A percentile compares a stretch with the other conserved stretches of the same genome.
Evolutionary conservation across 2,797 vertebrate genomes (phyloP).

Genomic region (Peromyscus nudipes): DNA sequence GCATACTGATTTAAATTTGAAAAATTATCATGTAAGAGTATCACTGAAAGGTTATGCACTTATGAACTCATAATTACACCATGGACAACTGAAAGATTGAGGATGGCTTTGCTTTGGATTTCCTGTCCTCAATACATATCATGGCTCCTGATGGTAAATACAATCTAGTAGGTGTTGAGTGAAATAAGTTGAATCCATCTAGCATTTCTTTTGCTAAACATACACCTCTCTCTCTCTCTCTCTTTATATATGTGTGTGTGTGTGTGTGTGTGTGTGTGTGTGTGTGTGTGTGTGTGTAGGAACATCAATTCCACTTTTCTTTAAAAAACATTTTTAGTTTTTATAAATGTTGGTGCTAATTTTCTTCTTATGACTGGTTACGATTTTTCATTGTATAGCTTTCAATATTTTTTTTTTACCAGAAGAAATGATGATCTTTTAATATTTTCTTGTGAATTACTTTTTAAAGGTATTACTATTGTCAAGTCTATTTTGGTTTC

Average conservation of each 20-base stretch:
- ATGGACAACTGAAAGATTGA: neutral
- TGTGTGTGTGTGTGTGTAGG: neutral
- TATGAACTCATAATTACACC: neutral
- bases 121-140: neutral
- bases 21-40: neutral
- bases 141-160: neutral
- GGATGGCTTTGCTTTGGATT: neutral
- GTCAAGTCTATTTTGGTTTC: neutral
- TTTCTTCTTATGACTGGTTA: slow-evolving; percentile 16
- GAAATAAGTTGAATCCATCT: neutral
- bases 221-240: neutral
- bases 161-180: neutral
- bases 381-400: slow-evolving; percentile 4
- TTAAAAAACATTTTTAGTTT: neutral
- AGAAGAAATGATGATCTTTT: neutral
- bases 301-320: neutral
- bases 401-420: neutral
- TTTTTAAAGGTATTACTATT: slow-evolving; percentile 4
- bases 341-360: neutral
- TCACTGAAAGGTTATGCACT: slow-evolving; percentile 1
- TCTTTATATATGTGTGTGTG: no score
- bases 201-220: neutral
- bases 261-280: no score
- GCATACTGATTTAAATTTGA: slow-evolving; percentile 23
- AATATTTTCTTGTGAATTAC: neutral